phyloP scores from a whole-genome alignment of 2,888 invertebrate species.

The Danaus chrysippus region DNA sequence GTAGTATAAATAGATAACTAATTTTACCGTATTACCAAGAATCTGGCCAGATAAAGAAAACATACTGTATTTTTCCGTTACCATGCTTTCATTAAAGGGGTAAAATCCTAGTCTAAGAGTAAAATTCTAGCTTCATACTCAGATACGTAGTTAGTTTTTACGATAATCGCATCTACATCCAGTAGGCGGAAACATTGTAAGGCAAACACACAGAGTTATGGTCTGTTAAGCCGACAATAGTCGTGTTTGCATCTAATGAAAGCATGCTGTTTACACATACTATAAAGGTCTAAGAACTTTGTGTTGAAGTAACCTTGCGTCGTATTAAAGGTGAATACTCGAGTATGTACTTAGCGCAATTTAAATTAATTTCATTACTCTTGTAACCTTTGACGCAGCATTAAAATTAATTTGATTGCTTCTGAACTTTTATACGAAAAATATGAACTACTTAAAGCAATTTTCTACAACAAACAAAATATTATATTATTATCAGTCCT shows the following conservation, averaged over 20 bases:
- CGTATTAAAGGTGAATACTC: constrained; percentile 35
- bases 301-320: constrained; percentile 38
- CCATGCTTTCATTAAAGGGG: constrained; percentile 40
- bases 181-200: constrained; percentile 54
- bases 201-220: constrained; percentile 42
- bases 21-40: neutral
- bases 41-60: constrained; percentile 17
- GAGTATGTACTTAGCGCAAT: too few species aligned
- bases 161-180: constrained; percentile 58
- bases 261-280: constrained; percentile 25
- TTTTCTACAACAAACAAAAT: too few species aligned
- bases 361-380: too few species aligned
- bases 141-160: constrained; percentile 59
- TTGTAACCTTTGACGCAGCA: too few species aligned
- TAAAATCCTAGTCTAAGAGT: constrained; percentile 40
- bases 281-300: constrained; percentile 1
- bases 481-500: too few species aligned
- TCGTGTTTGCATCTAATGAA: constrained; percentile 47
- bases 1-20: too few species aligned
- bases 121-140: constrained; percentile 41
- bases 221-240: constrained; percentile 46
- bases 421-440: too few species aligned
- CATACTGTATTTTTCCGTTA: constrained; percentile 34
- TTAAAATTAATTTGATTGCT: too few species aligned
- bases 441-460: too few species aligned